Base-by-base conservation (phyloP, 2,888 invertebrate species). In the Ligdia adustata region DNA sequence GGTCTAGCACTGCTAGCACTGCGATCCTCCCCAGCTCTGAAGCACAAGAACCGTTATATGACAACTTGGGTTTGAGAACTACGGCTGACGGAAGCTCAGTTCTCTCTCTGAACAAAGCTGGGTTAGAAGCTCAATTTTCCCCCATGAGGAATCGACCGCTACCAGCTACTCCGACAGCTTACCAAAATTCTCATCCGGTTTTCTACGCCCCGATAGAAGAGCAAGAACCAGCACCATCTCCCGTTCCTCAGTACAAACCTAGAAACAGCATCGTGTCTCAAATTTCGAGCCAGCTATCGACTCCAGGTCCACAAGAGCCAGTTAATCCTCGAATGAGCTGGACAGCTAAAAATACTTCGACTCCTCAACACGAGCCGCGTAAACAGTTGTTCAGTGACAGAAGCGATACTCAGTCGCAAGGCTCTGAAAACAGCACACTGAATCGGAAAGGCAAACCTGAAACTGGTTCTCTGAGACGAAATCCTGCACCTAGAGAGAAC, bases 11-110 rank as follows among this genome's bases (percentile, higher is more conserved):
- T 78, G 66, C 93, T 76, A 69, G 92, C 83, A 81, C 92, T 2
- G 86, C 90, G 53, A 84, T 92, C 56, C 64, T 75, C 7, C 88
- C 85, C 3, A 87, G 88, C 55, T 77, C 91, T 27, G 92, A 92
- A 61, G 86, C 92, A 15, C 91, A 92, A 44, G 96, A 96, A 68
- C 97, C 97, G 0, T 92, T 97, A 13, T 97, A 97, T 73, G 97
- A 97, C 72, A 97, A 97, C 74, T 84, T 97, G 32, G 97, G 97
- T 0, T 82, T 95, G 9, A 91, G 97, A 38, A 96, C 96, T 9
- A 96, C 97, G 9, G 96, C 95, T 9, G 95, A 96, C 55, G 97
- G 97, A n/a, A 95, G 95, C 72, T 96, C 95, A 2, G 93, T 93
- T 6, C 81, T 95, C 18, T 96, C 95, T 42, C 76, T 97, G 43